phyloP scores from a whole-genome alignment of 2,113 vertebrate species.

The Salvelinus alpinus region DNA sequence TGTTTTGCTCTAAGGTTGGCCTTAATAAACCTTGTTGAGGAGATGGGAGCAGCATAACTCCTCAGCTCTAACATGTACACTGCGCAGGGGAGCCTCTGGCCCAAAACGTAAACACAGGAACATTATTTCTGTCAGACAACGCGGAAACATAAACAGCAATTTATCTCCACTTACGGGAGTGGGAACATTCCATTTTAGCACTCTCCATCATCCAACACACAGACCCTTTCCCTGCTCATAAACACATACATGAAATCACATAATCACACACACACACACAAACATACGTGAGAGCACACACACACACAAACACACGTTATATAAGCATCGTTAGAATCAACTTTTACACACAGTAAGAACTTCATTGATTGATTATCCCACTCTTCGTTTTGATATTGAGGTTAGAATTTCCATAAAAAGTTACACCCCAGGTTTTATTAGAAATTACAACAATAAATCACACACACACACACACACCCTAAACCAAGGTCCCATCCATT shows the following conservation, averaged over 20 bases:
- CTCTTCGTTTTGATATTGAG: neutral
- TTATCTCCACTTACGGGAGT: conserved; percentile 29
- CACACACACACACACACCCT: conserved; percentile 1
- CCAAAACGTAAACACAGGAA: conserved; percentile 46
- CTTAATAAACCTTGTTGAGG: neutral
- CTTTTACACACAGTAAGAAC: too few species aligned
- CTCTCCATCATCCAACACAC: conserved; percentile 13
- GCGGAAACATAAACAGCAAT: conserved; percentile 50
- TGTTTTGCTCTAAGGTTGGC: neutral
- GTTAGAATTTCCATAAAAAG: neutral
- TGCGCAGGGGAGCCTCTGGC: conserved; percentile 16
- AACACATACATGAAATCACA: neutral
- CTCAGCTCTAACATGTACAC: conserved; percentile 19
- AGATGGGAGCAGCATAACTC: neutral
- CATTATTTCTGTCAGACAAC: conserved; percentile 44
- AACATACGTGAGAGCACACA: neutral
- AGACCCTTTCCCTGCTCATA: neutral
- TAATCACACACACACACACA: conserved; percentile 5
- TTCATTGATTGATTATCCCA: neutral
- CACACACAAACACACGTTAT: neutral
- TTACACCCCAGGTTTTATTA: neutral
- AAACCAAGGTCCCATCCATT: neutral
- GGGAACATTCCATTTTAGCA: conserved; percentile 31
- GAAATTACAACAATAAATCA: neutral
- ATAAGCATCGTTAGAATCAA: too few species aligned